Percentiles rank a stretch among this genome's conserved stretches.
phyloP scores from a whole-genome alignment of 2,888 invertebrate genomes.

The Crossocerus cetratus region DNA sequence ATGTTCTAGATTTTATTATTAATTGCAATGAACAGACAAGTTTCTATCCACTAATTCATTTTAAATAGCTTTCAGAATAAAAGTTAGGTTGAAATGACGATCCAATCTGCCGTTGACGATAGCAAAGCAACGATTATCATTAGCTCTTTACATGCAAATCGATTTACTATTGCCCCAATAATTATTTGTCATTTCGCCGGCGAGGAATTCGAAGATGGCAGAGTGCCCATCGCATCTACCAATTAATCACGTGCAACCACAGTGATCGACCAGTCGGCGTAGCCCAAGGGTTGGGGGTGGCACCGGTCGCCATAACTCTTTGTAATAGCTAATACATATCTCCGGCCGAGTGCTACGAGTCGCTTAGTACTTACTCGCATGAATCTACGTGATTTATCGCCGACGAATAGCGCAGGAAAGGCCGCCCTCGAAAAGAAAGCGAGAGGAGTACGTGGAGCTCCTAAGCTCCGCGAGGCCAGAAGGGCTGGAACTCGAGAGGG shows the following conservation, averaged over 20 bases:
- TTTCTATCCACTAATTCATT: background rate
- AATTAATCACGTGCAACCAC: conserved; percentile 64
- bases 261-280: conserved; percentile 46
- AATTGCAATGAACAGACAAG: too few relatives aligned
- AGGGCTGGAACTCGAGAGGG: conserved; percentile 20
- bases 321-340: conserved; percentile 72
- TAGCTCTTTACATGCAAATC: too few relatives aligned
- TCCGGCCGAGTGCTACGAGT: conserved; percentile 73
- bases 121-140: too few relatives aligned
- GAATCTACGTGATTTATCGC: conserved; percentile 72
- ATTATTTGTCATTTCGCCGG: background rate
- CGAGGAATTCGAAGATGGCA: conserved; percentile 42
- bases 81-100: too few relatives aligned
- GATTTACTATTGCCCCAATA: too few relatives aligned
- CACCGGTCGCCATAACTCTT: conserved; percentile 67
- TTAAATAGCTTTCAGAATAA: too few relatives aligned
- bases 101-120: too few relatives aligned
- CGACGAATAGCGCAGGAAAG: conserved; percentile 40
- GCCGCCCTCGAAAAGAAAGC: conserved; percentile 33
- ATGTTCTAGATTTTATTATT: too few relatives aligned
- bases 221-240: conserved; percentile 46
- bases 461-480: conserved; percentile 10
- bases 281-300: conserved; percentile 48
- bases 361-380: conserved; percentile 74
- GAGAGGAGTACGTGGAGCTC: conserved; percentile 4